Percentiles rank a stretch among this genome's conserved stretches.
Evolutionary conservation across 2,888 invertebrate genomes (phyloP).

Genomic region (Aleiodes testaceus): DNA sequence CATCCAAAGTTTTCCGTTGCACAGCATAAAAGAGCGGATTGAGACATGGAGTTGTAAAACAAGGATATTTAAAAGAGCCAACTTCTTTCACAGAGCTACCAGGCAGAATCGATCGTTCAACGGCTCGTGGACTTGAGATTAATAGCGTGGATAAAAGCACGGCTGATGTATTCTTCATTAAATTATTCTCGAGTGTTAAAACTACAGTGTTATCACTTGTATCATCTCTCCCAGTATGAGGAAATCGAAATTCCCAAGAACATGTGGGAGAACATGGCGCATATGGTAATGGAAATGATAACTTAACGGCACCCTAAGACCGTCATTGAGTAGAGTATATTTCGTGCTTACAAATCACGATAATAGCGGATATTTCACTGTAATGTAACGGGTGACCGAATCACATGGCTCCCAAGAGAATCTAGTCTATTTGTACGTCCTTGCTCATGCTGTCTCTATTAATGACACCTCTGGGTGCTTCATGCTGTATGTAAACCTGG

Average conservation of each 20-base stretch:
- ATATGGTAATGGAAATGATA: conserved; percentile 49
- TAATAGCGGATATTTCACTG: conserved; percentile 70
- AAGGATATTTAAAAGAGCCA: conserved; percentile 7
- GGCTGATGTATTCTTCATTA: no score
- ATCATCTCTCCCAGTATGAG: no score
- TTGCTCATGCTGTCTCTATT: conserved; percentile 18
- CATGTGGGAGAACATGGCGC: not conserved
- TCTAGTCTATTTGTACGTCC: conserved; percentile 56
- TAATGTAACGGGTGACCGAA: conserved; percentile 67
- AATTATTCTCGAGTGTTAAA: no score
- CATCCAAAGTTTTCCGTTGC: conserved; percentile 14
- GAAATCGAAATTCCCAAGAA: not conserved
- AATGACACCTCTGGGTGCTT: conserved; percentile 15
- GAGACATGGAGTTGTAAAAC: conserved; percentile 25
- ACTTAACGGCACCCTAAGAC: conserved; percentile 52
- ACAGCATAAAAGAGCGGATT: conserved; percentile 26
- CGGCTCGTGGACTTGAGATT: no score
- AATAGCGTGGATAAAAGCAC: no score
- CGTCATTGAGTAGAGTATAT: conserved; percentile 45
- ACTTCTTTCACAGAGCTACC: not conserved
- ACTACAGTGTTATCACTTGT: no score
- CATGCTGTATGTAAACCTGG: not conserved
- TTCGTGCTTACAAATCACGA: conserved; percentile 67
- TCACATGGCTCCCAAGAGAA: conserved; percentile 63
- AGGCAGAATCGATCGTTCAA: no score